Base-by-base conservation (phyloP, 1,140 invertebrate species). In the Drosophila bifasciata region DNA sequence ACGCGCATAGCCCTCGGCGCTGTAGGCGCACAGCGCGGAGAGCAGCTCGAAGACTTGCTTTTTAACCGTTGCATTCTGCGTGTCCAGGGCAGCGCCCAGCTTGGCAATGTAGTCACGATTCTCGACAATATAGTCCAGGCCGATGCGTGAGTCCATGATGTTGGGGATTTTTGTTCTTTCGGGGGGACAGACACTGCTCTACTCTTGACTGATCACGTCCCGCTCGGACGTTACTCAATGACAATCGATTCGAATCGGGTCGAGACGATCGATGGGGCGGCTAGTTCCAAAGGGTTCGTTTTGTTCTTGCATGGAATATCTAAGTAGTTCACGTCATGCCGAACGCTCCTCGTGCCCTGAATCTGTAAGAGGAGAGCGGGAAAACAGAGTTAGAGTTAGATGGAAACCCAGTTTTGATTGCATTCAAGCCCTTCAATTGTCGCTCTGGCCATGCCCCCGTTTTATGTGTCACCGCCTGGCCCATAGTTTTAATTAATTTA, bases 11-110 rank as follows among this genome's bases (percentile, higher is more conserved):
- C 97, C 97, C 76, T 97, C 96, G 69, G 94, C 93, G 89, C 95
- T 97, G 93, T 98, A 97, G 44, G 97, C 96, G 91, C 97, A 98
- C 25, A 98, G 93, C 1, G 97, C 97, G 40, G 96, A 97, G 53
- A 98, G 93, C 55, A 98, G 93, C 93, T 98, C 97, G 90, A 98
- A 97, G 73, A 97, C 96, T 94, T 97, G 97, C 92, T 97, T 97
- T 93, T 97, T 97, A 68, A 98, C 97, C 23, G 96, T 95, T 45
- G 94, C 93, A 90, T 96, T 97, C 67, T 94, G 95, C 43, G 96
- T 97, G 91, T 97, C 96, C 88, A 98, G 93, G 72, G 97, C 97
- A 93, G 95, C 95, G 40, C 97, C 97, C 85, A 98, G 94, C 93
- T 98, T 97, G 53, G 94, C 93, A 73, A 97, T 97, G 92, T 98